Evolutionary conservation across 2,888 invertebrate genomes (phyloP).

Genomic region (Chaetogeoica ovagalla): DNA sequence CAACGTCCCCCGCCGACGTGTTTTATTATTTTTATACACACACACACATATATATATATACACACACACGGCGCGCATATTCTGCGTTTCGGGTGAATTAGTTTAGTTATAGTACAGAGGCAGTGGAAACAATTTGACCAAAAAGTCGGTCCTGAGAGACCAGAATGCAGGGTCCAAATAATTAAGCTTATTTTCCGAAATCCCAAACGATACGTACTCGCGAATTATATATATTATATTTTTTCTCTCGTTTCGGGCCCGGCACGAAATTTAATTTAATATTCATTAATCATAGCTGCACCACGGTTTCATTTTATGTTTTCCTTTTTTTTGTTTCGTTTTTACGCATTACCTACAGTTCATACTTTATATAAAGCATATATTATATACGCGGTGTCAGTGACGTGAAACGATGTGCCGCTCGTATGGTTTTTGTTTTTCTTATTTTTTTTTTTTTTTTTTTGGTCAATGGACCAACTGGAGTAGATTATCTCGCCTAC

Average conservation of each 20-base stretch:
- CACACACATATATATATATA: too few relatives aligned
- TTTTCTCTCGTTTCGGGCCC: neutral
- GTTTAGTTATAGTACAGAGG: neutral
- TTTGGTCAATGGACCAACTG: too few relatives aligned
- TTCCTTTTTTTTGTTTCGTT: too few relatives aligned
- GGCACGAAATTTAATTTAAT: constrained; percentile 14
- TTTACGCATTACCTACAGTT: too few relatives aligned
- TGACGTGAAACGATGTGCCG: too few relatives aligned
- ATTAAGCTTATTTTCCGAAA: constrained; percentile 16
- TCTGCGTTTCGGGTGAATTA: constrained; percentile 24
- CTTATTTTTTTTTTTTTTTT: too few relatives aligned
- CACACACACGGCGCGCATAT: neutral
- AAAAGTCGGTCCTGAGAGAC: constrained; percentile 18
- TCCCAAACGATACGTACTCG: constrained; percentile 6
- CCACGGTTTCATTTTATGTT: neutral
- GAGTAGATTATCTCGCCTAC: too few relatives aligned
- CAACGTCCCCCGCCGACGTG: too few relatives aligned
- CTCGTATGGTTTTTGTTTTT: too few relatives aligned
- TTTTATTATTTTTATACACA: too few relatives aligned
- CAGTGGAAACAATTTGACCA: constrained; percentile 14
- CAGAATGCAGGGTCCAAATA: neutral
- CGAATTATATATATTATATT: neutral
- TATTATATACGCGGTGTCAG: too few relatives aligned
- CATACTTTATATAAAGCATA: too few relatives aligned
- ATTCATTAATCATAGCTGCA: constrained; percentile 8